These are phyloP conservation scores for Steinernema khuongi DNA, from an alignment of 1,140 invertebrate genomes.

Conservation along the genomic window DNA sequence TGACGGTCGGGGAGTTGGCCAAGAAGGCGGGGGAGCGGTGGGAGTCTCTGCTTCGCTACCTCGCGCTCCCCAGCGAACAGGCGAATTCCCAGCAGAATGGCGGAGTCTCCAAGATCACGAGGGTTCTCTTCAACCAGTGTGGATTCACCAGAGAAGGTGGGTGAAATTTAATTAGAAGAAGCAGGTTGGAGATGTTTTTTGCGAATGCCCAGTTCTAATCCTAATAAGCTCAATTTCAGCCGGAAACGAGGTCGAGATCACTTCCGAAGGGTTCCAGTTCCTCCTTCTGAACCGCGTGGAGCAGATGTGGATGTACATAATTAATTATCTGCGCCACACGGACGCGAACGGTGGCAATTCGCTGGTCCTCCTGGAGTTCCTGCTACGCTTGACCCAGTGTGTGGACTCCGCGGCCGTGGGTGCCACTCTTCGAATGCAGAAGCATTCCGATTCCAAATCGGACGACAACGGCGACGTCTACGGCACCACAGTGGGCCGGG, in stretches of 20 bases:
- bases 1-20: conserved; percentile 21
- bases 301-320: conserved; percentile 74
- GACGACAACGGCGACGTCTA: not conserved
- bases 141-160: conserved; percentile 9
- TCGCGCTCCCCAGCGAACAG: not conserved
- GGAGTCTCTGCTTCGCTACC: conserved; percentile 38
- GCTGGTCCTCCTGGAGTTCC: conserved; percentile 70
- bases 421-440: conserved; percentile 35
- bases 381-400: conserved; percentile 86
- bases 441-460: conserved; percentile 19
- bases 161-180: conserved; percentile 23
- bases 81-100: not conserved
- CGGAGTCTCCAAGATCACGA: not conserved
- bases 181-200: conserved; percentile 12
- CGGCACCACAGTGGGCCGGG: conserved; percentile 12
- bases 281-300: conserved; percentile 80
- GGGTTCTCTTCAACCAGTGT: not conserved
- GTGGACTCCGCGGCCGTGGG: conserved; percentile 88
- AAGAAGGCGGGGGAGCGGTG: conserved; percentile 36
- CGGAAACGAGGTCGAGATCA: conserved; percentile 68
- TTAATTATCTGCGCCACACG: not conserved
- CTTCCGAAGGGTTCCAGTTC: conserved; percentile 88
- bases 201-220: conserved; percentile 7
- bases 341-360: conserved; percentile 40
- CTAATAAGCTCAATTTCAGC: conserved; percentile 24